Evolutionary conservation across 2,113 vertebrate genomes (phyloP), one percentile per base, ranked within the genome.

Genomic region (Sakesphorus luctuosus): DNA sequence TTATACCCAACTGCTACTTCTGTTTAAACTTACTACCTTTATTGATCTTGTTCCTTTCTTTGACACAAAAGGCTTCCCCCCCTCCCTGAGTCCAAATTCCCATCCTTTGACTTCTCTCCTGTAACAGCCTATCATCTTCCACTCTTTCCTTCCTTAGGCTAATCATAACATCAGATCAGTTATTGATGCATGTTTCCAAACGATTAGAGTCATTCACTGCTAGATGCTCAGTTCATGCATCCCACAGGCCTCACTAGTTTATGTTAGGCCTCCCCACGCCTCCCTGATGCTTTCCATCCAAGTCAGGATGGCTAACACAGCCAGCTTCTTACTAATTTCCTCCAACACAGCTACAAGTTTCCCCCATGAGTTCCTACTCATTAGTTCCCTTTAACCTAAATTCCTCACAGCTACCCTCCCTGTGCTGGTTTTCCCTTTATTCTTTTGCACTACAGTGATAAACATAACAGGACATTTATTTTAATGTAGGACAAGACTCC

Each of bases 1-100:
- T 72, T 2, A 0, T 2, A 49, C 12, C 13, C 1, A 1, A 28
- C 38, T 31, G 8, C 36, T 82, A 16, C 19, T 62, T 91, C 40
- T 67, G 23, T 26, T 95, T 52, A 56, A 71, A 75, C 25, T 56
- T 58, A 49, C 12, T 76, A 17, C 82, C 58, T 44, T 62, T 40
- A 52, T 13, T 58, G 21, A 77, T 13, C 20, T 55, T 62, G 4
- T 13, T 79, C 20, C 29, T 36, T 73, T 73, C 53, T 81, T 93
- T 65, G 26, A 82, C n/a, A 23, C 53, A 73, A 74, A 82, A 44
- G 28, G 19, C 3, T 9, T 29, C 4, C 25, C 20, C 20, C 2
- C 2, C 7, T 9, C 20, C 19, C 10, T 1, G 0, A 80, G 46
- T 46, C n/a, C 20, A 61, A 66, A 87, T 40, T 89, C 25, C 11